Evolutionary conservation across 2,888 invertebrate species (phyloP).

Genomic region (Thumatha senex): DNA sequence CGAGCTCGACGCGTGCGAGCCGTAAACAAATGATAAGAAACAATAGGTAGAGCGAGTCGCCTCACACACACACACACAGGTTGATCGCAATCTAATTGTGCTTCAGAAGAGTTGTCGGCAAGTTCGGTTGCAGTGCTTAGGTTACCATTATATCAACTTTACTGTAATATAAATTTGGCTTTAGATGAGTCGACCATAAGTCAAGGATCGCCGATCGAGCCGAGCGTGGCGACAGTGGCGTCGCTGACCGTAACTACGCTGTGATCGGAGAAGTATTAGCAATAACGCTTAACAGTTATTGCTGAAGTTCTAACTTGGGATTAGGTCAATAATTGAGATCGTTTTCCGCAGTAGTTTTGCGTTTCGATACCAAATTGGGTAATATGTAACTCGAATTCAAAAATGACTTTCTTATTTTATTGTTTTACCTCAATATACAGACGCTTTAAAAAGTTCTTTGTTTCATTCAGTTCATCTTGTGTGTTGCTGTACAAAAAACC

Average conservation of each 20-base stretch:
- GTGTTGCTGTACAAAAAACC: too few species aligned
- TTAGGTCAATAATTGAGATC: too few species aligned
- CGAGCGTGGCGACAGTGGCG: not conserved
- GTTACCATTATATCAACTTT: not conserved
- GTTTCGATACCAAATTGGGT: not conserved
- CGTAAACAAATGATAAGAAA: constrained; percentile 2
- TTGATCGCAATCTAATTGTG: not conserved
- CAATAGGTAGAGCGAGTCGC: not conserved
- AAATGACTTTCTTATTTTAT: too few species aligned
- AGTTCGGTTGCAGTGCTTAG: not conserved
- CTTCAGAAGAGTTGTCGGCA: not conserved
- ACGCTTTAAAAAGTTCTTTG: too few species aligned
- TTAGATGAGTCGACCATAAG: too few species aligned
- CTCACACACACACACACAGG: not conserved
- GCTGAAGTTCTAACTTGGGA: not conserved
- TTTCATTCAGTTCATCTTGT: too few species aligned
- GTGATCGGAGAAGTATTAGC: not conserved
- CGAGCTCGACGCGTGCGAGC: not conserved
- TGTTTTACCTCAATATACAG: too few species aligned
- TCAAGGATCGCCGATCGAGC: not conserved
- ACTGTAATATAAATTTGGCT: too few species aligned
- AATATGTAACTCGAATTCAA: not conserved
- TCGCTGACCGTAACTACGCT: not conserved
- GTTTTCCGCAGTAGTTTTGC: not conserved
- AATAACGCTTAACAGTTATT: constrained; percentile 2